Evolutionary conservation across 2,888 invertebrate genomes (phyloP).

Genomic region (Seladonia tumulorum): DNA sequence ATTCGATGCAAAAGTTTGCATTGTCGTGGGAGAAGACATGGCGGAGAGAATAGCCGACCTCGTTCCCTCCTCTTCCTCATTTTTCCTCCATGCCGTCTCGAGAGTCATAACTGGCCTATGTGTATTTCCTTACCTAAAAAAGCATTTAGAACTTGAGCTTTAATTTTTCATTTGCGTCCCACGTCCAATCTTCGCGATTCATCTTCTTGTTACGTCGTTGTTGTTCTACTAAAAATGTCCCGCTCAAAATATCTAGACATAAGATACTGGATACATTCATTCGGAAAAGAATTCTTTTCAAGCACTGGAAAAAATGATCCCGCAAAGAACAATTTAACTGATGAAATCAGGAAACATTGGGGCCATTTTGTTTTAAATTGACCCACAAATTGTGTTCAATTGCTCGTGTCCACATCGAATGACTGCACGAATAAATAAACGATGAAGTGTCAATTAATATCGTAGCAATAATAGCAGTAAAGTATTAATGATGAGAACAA

Average conservation of each 20-base stretch:
- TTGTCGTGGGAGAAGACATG: conserved; percentile 47
- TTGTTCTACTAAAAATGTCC: too few relatives aligned
- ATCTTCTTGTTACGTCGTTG: neutral
- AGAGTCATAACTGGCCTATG: neutral
- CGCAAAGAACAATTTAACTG: too few relatives aligned
- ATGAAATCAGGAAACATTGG: too few relatives aligned
- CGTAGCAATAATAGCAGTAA: neutral
- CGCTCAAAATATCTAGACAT: neutral
- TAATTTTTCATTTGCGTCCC: neutral
- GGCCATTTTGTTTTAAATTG: neutral
- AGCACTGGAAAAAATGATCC: neutral
- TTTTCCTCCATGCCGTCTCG: neutral
- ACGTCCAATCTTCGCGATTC: neutral
- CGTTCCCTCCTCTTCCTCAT: conserved; percentile 35
- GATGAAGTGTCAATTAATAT: neutral
- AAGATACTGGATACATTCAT: neutral
- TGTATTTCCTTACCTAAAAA: neutral
- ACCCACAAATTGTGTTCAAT: too few relatives aligned
- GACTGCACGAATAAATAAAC: too few relatives aligned
- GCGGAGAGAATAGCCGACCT: conserved; percentile 52
- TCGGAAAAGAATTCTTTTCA: neutral
- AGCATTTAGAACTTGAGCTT: neutral
- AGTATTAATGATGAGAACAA: neutral
- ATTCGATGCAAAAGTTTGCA: conserved; percentile 53
- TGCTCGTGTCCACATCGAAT: neutral